Evolutionary conservation across 1,140 invertebrate genomes (phyloP).

Genomic region (Manduca sexta): DNA sequence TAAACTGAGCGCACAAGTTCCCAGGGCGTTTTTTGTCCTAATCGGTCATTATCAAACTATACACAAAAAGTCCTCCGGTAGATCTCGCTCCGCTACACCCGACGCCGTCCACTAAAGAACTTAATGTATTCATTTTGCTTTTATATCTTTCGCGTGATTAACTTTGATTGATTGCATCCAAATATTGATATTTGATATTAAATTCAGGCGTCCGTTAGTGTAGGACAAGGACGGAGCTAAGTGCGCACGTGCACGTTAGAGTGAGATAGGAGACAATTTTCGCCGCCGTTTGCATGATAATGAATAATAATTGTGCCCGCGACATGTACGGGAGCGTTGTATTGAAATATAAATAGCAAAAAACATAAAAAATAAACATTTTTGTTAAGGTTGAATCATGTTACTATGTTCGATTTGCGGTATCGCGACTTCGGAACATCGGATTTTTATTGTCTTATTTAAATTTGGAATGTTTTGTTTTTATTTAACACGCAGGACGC

Average conservation of each 20-base stretch:
- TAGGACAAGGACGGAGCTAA: slow-evolving; percentile 16
- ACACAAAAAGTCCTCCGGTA: slow-evolving; percentile 39
- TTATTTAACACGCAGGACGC: slow-evolving; percentile 5
- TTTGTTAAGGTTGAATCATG: background rate
- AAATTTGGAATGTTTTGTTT: background rate
- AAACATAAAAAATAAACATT: background rate
- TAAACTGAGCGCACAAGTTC: slow-evolving; percentile 37
- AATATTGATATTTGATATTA: slow-evolving; percentile 68
- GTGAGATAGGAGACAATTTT: slow-evolving; percentile 3
- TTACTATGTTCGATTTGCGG: background rate
- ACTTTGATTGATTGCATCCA: slow-evolving; percentile 70
- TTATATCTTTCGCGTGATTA: slow-evolving; percentile 71
- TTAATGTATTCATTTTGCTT: slow-evolving; percentile 69
- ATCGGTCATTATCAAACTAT: slow-evolving; percentile 53
- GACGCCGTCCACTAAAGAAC: slow-evolving; percentile 45
- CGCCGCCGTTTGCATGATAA: slow-evolving; percentile 23
- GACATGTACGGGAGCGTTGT: slow-evolving; percentile 24
- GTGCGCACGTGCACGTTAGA: background rate
- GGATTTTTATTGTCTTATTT: background rate
- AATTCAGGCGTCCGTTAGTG: slow-evolving; percentile 31
- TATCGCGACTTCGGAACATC: background rate
- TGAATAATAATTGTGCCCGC: slow-evolving; percentile 17
- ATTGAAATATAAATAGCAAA: slow-evolving; percentile 15
- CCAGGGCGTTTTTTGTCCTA: slow-evolving; percentile 49
- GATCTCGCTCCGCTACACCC: slow-evolving; percentile 37